phyloP scores from a whole-genome alignment of 2,888 invertebrate species.

The Lysandra bellargus region DNA sequence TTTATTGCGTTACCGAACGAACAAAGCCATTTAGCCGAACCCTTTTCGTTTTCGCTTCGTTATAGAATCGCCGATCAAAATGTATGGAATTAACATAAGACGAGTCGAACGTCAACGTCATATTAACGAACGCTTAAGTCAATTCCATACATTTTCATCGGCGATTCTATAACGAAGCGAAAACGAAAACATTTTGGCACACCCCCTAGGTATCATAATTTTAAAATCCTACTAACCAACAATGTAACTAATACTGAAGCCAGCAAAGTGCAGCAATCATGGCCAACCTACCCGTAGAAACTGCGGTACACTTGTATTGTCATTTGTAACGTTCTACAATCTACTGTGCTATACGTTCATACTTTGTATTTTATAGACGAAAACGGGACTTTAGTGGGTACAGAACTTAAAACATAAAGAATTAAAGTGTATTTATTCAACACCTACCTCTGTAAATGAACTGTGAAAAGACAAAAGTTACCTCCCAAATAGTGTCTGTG shows the following conservation, averaged over 20 bases:
- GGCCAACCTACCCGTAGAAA: conserved; percentile 56
- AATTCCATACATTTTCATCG: too few relatives aligned
- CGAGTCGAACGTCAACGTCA: too few relatives aligned
- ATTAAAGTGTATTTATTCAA: not conserved
- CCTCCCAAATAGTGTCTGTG: conserved; percentile 37
- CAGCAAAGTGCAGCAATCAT: conserved; percentile 33
- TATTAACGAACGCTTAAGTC: too few relatives aligned
- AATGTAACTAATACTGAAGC: conserved; percentile 4
- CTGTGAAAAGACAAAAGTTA: not conserved
- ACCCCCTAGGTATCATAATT: too few relatives aligned
- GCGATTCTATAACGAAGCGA: too few relatives aligned
- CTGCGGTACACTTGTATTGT: conserved; percentile 42
- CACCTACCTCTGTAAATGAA: conserved; percentile 3
- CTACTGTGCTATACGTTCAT: not conserved
- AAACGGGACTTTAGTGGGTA: not conserved
- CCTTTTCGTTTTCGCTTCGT: too few relatives aligned
- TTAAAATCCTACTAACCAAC: not conserved
- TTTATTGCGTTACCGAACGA: too few relatives aligned
- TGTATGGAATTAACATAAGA: too few relatives aligned
- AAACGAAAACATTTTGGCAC: too few relatives aligned
- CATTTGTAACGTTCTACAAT: not conserved
- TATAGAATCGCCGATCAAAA: too few relatives aligned
- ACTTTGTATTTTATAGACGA: conserved; percentile 3
- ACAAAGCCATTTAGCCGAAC: too few relatives aligned
- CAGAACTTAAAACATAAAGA: not conserved